Conservation (phyloP, 2,888 invertebrate species). For the Hemistola chrysoprasaria region DNA sequence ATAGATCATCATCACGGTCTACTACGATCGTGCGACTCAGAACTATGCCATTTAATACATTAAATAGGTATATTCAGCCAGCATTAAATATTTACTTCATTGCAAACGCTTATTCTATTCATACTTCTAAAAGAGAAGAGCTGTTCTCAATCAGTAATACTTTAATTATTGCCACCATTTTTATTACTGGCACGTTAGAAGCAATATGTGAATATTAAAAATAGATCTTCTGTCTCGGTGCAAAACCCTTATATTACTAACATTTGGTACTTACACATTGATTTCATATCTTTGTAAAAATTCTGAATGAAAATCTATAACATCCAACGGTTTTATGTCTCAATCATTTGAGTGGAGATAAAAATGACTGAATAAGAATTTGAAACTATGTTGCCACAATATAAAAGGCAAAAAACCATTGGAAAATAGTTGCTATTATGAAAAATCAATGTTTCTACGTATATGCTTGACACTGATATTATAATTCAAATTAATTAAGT, state of each 20-base stretch:
- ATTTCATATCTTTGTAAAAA: slow-evolving; percentile 23
- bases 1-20: no score
- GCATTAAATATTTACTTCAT: slow-evolving; percentile 52
- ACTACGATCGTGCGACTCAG: no score
- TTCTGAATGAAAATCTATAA: no score
- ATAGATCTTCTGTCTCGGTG: slow-evolving; percentile 62
- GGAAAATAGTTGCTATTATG: slow-evolving; percentile 10
- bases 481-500: slow-evolving; percentile 9
- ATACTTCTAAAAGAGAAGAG: slow-evolving; percentile 32
- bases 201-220: slow-evolving; percentile 70
- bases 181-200: slow-evolving; percentile 53
- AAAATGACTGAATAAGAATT: no score
- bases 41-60: no score
- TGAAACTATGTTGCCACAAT: slow-evolving; percentile 7
- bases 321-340: slow-evolving; percentile 18
- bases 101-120: slow-evolving; percentile 46
- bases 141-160: slow-evolving; percentile 28
- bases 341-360: background rate
- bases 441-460: slow-evolving; percentile 33
- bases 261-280: slow-evolving; percentile 46
- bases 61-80: slow-evolving; percentile 31
- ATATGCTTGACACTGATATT: slow-evolving; percentile 31
- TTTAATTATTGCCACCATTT: slow-evolving; percentile 56
- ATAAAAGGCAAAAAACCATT: slow-evolving; percentile 27
- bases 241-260: slow-evolving; percentile 57